Evolutionary conservation across 2,797 vertebrate genomes (phyloP).

Genomic region (Dipus sagitta): DNA sequence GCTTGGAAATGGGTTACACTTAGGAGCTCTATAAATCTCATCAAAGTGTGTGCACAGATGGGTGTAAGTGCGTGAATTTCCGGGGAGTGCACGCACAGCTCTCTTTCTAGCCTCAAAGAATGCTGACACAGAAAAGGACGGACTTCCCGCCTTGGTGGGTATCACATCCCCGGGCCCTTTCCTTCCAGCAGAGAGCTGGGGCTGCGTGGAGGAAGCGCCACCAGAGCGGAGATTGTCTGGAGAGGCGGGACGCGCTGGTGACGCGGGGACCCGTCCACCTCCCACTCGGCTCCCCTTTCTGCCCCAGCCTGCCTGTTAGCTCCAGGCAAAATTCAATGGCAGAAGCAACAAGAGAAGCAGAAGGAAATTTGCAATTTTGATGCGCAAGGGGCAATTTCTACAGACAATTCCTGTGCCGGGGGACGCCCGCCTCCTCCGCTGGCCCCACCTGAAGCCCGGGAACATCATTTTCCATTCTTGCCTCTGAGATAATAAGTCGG

Average conservation of each 20-base stretch:
- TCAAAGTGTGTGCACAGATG: background rate
- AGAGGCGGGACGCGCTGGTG: background rate
- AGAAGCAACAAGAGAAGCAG: conserved; percentile 29
- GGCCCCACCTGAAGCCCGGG: conserved; percentile 61
- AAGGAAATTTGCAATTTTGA: conserved; percentile 77
- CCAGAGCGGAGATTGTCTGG: background rate
- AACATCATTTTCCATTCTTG: conserved; percentile 75
- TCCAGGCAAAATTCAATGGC: background rate
- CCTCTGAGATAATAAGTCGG: conserved; percentile 82
- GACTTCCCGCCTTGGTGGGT: background rate
- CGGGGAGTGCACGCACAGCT: background rate
- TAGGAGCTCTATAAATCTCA: background rate
- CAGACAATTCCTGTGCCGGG: conserved; percentile 58
- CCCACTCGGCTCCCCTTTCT: background rate
- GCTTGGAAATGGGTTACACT: background rate
- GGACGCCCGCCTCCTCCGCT: conserved; percentile 65
- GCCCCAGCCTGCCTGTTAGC: background rate
- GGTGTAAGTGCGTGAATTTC: background rate
- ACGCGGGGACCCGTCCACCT: background rate
- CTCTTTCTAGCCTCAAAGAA: background rate
- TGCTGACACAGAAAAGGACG: background rate
- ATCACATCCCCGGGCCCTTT: background rate
- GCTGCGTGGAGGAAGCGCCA: background rate
- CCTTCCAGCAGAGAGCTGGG: background rate
- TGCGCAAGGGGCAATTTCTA: conserved; percentile 69